Evolutionary conservation across 2,888 invertebrate genomes (phyloP).

Genomic region (Fissipunctia ypsillon): DNA sequence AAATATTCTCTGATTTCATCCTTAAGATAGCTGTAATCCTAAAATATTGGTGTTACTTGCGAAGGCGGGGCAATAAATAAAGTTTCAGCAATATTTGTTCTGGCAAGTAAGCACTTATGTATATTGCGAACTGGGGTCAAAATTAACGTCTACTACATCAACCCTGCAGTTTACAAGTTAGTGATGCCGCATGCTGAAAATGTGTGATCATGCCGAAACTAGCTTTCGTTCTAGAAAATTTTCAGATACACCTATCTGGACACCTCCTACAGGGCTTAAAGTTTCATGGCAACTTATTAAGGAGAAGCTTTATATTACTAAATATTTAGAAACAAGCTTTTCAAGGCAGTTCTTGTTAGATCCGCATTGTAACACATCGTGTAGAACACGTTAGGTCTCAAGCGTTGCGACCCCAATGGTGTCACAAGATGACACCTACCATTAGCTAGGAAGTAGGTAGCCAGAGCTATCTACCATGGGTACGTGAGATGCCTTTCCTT

Average conservation of each 20-base stretch:
- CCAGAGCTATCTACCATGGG: neutral
- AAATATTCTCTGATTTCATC: slow-evolving; percentile 54
- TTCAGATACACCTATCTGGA: no score
- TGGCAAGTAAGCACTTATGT: neutral
- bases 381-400: slow-evolving; percentile 19
- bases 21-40: slow-evolving; percentile 46
- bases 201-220: neutral
- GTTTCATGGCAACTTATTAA: neutral
- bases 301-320: neutral
- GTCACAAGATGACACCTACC: slow-evolving; percentile 30
- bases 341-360: neutral
- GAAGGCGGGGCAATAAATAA: slow-evolving; percentile 34
- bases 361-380: slow-evolving; percentile 1
- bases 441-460: slow-evolving; percentile 19
- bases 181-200: neutral
- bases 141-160: neutral
- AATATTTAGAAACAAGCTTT: slow-evolving; percentile 2
- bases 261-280: no score
- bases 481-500: slow-evolving; percentile 23
- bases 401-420: slow-evolving; percentile 32
- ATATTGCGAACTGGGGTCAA: neutral
- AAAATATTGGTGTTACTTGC: slow-evolving; percentile 48
- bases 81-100: slow-evolving; percentile 20
- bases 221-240: neutral
- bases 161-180: neutral